Evolutionary conservation across 2,113 vertebrate genomes (phyloP), one percentile per base, ranked within the genome.

Genomic region (Rhinoptilus africanus): DNA sequence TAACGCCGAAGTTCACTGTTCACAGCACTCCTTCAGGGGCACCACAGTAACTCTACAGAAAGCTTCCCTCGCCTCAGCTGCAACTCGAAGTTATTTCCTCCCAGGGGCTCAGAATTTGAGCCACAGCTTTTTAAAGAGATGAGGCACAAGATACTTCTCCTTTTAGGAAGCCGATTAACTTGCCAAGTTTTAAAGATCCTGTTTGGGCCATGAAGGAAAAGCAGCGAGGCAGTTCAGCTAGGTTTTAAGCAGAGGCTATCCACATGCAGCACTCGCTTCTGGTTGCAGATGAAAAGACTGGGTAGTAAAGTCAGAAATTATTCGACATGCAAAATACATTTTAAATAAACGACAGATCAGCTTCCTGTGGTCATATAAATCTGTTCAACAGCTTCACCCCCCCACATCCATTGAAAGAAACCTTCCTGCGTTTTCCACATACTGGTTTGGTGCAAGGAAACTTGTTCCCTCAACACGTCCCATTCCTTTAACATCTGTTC

Each of bases 361-460:
- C 51, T 76, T 85, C 53, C 85, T 77, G 91, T 39, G 54, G 27
- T 69, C 69, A 8, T 1, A 47, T 1, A 34, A 43, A 93, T 83
- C 89, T 64, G 32, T 37, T 64, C 34, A 59, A 67, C 64, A 85
- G 71, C 86, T 95, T 77, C 50, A 50, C 7, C 34, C 19, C 59
- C 30, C 8, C 60, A 27, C 12, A 9, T 30, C n/a, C 78, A 48
- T 3, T 30, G 73, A 78, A 96, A 91, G 72, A 68, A 97, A 83
- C 84, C 72, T 84, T 95, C 97, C 94, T 88, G 74, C 13, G 8
- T 97, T 97, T 96, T 91, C 95, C 79, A 91, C 95, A 85, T 83
- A 73, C 91, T 97, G 97, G 96, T 97, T 97, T 98, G 97, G 96
- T 93, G 97, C 97, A 98, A 97, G 95, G 92, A 98, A 98, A 97